Base-by-base conservation (phyloP, 2,113 vertebrate genomes). In the Corythaixoides concolor region DNA sequence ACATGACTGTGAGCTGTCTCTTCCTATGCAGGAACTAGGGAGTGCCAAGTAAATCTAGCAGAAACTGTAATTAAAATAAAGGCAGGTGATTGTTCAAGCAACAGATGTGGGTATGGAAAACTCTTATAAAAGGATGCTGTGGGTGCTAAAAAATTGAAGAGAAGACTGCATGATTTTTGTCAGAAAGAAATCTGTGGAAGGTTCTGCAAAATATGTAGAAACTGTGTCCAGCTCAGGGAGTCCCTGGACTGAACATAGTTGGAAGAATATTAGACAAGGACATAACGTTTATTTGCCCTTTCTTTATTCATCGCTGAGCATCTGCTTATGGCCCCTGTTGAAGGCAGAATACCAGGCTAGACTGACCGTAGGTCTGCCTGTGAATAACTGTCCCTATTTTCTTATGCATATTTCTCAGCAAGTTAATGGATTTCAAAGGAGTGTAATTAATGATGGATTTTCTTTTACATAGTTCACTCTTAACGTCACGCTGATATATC, bases 401-500 rank as follows among this genome's bases (percentile, higher is more conserved):
- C 52, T 72, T 72, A 16, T 2, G 12, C 11, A 12, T 84, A 43
- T 84, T 89, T 45, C n/a, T 95, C 49, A 74, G 63, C 23, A 32
- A 37, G 8, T 26, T 73, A 32, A 16, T 80, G 49, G 11, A 21
- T 91, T 69, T 83, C 53, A 83, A 49, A 47, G 19, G 5, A 64
- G 16, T 37, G 28, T 67, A 45, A 33, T 60, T 39, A 73, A 67
- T 28, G 1, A 1, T 68, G 35, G 47, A 6, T 78, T 59, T 76
- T 82, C 30, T 85, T 90, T 60, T 60, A 37, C 11, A 2, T 47
- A 27, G 19, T 73, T 90, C 11, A n/a, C 19, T 83, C 22, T 60
- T 56, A 15, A 15, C 0, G 6, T 80, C 9, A 11, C 11, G 55
- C 35, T n/a, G 15, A 47, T 76, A 13, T 1, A 17, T 67, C 14